Conservation (phyloP, 2,113 vertebrate species). For the Stercorarius parasiticus region DNA sequence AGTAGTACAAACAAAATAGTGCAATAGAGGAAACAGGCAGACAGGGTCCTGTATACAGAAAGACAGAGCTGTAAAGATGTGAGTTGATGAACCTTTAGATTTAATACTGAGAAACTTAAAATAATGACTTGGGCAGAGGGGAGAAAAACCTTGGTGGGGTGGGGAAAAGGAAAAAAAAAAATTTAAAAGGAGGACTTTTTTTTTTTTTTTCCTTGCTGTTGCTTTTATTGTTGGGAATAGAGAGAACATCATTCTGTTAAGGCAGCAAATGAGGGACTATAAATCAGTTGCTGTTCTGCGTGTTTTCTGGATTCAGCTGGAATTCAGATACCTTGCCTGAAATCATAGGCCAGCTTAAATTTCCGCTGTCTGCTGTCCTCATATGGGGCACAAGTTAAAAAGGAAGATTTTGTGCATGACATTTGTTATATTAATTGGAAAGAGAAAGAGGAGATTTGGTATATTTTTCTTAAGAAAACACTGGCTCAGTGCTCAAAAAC, state of each 20-base stretch:
- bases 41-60: slow-evolving; percentile 92
- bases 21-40: slow-evolving; percentile 94
- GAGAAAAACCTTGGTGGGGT: background rate
- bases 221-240: slow-evolving; percentile 45
- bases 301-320: slow-evolving; percentile 42
- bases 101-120: slow-evolving; percentile 74
- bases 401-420: background rate
- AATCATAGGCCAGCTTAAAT: background rate
- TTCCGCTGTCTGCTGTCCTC: background rate
- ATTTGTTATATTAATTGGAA: slow-evolving; percentile 21
- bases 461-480: slow-evolving; percentile 27
- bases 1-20: slow-evolving; percentile 97
- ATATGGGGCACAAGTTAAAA: background rate
- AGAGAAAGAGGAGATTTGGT: slow-evolving; percentile 27
- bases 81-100: slow-evolving; percentile 81
- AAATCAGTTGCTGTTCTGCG: slow-evolving; percentile 52
- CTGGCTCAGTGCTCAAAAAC: slow-evolving; percentile 31
- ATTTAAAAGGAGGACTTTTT: background rate
- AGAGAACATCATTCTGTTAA: slow-evolving; percentile 38
- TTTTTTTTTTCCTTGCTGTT: slow-evolving; percentile 13
- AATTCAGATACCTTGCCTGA: slow-evolving; percentile 42
- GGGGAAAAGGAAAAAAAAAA: too few relatives aligned
- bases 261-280: slow-evolving; percentile 27
- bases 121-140: slow-evolving; percentile 49
- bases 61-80: slow-evolving; percentile 83